These are phyloP conservation scores for Phoxinus dragarum DNA, from an alignment of 2,797 vertebrate species.

Conservation along the genomic window DNA sequence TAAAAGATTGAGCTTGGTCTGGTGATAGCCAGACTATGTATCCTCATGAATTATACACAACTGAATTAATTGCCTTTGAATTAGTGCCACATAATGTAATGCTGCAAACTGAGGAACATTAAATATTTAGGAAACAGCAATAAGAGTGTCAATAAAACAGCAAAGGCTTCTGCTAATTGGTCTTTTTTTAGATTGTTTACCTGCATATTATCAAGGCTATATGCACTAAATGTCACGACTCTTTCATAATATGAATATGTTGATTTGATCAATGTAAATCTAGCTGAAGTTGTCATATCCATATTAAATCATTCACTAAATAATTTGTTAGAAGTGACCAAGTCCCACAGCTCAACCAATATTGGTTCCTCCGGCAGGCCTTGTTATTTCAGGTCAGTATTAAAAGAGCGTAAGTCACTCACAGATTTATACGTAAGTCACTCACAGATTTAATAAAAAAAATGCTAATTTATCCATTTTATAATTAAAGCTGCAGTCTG, in stretches of 20 bases:
- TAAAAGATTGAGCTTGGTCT: too few species aligned
- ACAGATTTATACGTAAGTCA: too few species aligned
- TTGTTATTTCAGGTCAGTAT: slow-evolving; percentile 19
- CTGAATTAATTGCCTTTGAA: slow-evolving; percentile 38
- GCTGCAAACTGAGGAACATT: slow-evolving; percentile 21
- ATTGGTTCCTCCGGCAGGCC: background rate
- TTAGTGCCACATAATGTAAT: slow-evolving; percentile 30
- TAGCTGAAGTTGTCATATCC: background rate
- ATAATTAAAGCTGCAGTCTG: background rate
- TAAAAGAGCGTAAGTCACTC: background rate
- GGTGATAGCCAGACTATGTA: background rate
- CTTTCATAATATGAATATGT: background rate
- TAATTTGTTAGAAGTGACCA: background rate
- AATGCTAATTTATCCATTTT: background rate
- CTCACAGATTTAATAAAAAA: background rate
- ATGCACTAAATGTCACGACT: slow-evolving; percentile 7
- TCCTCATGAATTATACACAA: slow-evolving; percentile 51
- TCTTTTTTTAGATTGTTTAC: slow-evolving; percentile 16
- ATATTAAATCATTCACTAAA: slow-evolving; percentile 10
- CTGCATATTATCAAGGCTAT: background rate
- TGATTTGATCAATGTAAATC: background rate
- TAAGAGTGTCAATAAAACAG: slow-evolving; percentile 25
- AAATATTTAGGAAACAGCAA: slow-evolving; percentile 52
- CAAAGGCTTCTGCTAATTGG: slow-evolving; percentile 29
- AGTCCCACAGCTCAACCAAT: background rate